Conservation (phyloP, 2,888 invertebrate genomes). For the Laspeyria flexula region DNA sequence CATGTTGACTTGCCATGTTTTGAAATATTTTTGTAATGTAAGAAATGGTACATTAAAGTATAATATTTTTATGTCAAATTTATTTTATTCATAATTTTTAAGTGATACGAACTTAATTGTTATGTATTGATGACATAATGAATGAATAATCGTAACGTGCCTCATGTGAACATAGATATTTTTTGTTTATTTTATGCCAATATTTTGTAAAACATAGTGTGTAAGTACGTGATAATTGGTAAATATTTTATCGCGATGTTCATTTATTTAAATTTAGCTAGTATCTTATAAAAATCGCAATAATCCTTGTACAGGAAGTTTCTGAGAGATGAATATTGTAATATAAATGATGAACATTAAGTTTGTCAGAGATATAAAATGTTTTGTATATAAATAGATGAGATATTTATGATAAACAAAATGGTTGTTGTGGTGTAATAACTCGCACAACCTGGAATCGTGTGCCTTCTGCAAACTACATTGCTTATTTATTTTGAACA, state of each 20-base stretch:
- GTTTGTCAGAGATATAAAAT: slow-evolving; percentile 42
- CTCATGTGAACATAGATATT: slow-evolving; percentile 59
- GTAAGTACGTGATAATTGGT: slow-evolving; percentile 52
- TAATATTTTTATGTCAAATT: slow-evolving; percentile 54
- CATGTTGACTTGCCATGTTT: slow-evolving; percentile 58
- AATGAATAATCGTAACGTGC: slow-evolving; percentile 55
- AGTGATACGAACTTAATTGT: slow-evolving; percentile 47
- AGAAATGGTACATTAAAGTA: slow-evolving; percentile 54
- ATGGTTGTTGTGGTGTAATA: slow-evolving; percentile 40
- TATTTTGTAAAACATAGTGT: slow-evolving; percentile 52
- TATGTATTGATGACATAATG: slow-evolving; percentile 52
- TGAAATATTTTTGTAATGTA: slow-evolving; percentile 51
- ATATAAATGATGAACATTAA: slow-evolving; percentile 38
- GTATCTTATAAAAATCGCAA: slow-evolving; percentile 42
- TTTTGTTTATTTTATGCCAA: slow-evolving; percentile 63
- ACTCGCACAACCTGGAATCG: slow-evolving; percentile 49
- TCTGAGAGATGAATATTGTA: slow-evolving; percentile 41
- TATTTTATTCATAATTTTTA: slow-evolving; percentile 53
- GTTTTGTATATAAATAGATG: slow-evolving; percentile 52
- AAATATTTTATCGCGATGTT: slow-evolving; percentile 41
- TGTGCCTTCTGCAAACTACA: slow-evolving; percentile 56
- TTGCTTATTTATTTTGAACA: slow-evolving; percentile 51
- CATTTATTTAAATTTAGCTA: slow-evolving; percentile 45
- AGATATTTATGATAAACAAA: slow-evolving; percentile 37
- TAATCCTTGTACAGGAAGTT: slow-evolving; percentile 52